Conservation (phyloP, 2,797 vertebrate genomes). For the Choloepus didactylus region DNA sequence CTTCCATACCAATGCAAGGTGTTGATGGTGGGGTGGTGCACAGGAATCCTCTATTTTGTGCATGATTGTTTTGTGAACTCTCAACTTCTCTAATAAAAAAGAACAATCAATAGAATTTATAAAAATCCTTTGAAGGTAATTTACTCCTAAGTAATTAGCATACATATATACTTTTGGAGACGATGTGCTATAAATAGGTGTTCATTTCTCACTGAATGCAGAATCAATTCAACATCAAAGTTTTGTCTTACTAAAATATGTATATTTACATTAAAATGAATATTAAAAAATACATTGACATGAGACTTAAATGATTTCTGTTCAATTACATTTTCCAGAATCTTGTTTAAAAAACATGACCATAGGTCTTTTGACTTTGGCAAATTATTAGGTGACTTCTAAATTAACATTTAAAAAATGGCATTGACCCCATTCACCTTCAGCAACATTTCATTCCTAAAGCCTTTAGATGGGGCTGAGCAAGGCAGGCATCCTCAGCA, state of each 20-base stretch:
- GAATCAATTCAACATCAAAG: conserved; percentile 60
- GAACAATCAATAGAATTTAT: background rate
- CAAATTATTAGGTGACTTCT: conserved; percentile 55
- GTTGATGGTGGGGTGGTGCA: no score
- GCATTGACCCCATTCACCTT: background rate
- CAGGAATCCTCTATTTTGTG: no score
- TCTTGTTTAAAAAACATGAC: conserved; percentile 24
- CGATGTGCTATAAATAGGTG: conserved; percentile 30
- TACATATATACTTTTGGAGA: conserved; percentile 28
- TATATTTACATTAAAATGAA: conserved; percentile 55
- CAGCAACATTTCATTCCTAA: background rate
- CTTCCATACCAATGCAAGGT: no score
- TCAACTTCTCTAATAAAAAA: no score
- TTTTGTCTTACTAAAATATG: conserved; percentile 34
- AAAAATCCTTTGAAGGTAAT: conserved; percentile 42
- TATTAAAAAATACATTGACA: conserved; percentile 16
- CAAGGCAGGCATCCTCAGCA: background rate
- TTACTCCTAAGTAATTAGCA: conserved; percentile 43
- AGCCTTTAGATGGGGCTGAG: background rate
- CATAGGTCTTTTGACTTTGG: background rate
- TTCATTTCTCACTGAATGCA: conserved; percentile 22
- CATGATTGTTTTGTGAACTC: no score
- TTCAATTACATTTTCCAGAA: conserved; percentile 41
- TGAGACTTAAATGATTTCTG: conserved; percentile 12
- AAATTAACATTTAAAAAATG: conserved; percentile 15